Evolutionary conservation across 2,797 vertebrate genomes (phyloP).

Genomic region (Melopsittacus undulatus): DNA sequence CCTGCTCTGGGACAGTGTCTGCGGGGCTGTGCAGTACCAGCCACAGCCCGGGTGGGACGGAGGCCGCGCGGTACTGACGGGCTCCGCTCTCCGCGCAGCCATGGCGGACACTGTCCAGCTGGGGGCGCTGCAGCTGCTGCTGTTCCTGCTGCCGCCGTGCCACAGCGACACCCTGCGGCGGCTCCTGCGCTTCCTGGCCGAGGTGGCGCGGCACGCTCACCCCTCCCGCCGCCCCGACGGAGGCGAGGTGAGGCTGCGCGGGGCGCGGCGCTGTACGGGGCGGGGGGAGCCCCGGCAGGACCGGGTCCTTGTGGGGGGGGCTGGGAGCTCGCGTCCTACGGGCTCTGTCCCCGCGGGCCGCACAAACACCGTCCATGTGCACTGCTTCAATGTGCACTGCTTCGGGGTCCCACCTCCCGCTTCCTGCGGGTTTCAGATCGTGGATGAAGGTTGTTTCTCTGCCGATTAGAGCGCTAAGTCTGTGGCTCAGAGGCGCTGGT

Average conservation of each 20-base stretch:
- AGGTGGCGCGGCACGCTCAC: slow-evolving; percentile 84
- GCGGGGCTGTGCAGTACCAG: neutral
- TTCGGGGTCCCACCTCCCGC: fast-evolving
- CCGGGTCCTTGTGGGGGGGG: too few relatives aligned
- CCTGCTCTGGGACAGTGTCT: neutral
- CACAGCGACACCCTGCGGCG: slow-evolving; percentile 91
- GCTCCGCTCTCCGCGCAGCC: slow-evolving; percentile 58
- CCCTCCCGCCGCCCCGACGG: slow-evolving; percentile 78
- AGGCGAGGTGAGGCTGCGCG: slow-evolving; percentile 77
- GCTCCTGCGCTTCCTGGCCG: slow-evolving; percentile 83
- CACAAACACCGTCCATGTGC: fast-evolving
- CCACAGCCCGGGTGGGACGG: neutral
- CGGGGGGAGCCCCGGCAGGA: too few relatives aligned
- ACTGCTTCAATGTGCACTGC: too few relatives aligned
- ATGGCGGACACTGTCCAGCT: slow-evolving; percentile 81
- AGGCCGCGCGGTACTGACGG: neutral
- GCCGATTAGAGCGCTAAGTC: neutral
- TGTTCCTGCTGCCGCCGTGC: slow-evolving; percentile 90
- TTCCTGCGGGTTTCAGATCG: neutral
- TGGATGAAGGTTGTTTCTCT: neutral
- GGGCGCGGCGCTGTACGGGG: too few relatives aligned
- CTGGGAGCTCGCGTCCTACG: too few relatives aligned
- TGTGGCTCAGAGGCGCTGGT: neutral
- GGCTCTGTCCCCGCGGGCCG: neutral
- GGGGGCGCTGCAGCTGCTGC: slow-evolving; percentile 85